Evolutionary conservation across 2,797 vertebrate genomes (phyloP), one percentile per base, ranked within the genome.

Genomic region (Parauchenoglanis ngamensis): DNA sequence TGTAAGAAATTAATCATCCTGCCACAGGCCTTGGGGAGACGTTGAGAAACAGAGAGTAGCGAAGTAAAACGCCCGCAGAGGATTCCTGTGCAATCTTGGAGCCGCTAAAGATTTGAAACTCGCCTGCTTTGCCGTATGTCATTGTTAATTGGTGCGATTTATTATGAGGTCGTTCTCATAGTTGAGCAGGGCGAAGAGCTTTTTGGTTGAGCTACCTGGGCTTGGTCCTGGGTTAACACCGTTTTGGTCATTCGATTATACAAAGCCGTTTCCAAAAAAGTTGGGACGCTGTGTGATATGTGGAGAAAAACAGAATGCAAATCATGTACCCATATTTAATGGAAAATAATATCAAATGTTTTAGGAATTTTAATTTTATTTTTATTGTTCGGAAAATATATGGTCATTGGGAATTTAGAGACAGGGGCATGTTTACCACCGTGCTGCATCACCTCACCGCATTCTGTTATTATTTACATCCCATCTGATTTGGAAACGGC

Each of bases 81-180:
- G 8, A 63, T 65, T 15, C 4, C 19, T 31, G 46, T 77, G 12
- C 40, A 63, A 61, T 44, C 78, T 44, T 80, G 21, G 12, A 81
- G 57, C 23, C 57, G 0, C 59, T 81, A 49, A 82, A 63, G 10
- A 77, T 61, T 7, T 72, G 21, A 52, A 88, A 76, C 31, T 46
- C 70, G 65, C 44, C 35, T 67, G 77, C 57, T 85, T 88, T 49
- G 31, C 79, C 49, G 59, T 70, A 54, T 77, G 70, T 85, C 25
- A 4, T 46, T 63, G 19, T 87, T 52, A 44, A 56, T 80, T 57
- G 46, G 28, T 85, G 76, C 59, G 28, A 65, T 44, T 44, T 72
- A 35, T 79, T n/a, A 79, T 4, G 8, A 40, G 5, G 31, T 56
- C 17, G 57, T 76, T 65, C 44, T 83, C 2, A 65, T 54, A 19